These are phyloP conservation scores for Platichthys flesus DNA, from an alignment of 2,113 vertebrate species.

Conservation along the genomic window DNA sequence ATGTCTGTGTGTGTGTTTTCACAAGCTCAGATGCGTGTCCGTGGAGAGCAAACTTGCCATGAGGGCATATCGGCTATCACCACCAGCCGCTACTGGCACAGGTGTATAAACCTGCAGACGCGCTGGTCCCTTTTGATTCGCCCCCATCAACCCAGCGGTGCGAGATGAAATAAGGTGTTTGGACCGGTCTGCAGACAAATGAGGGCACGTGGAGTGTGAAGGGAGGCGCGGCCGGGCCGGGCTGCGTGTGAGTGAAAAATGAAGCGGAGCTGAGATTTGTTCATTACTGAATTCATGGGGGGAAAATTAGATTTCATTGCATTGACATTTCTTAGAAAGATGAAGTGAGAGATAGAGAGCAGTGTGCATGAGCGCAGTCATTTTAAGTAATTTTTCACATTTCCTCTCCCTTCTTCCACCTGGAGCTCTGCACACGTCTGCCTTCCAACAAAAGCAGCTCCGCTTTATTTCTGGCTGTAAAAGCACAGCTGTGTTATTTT, in stretches of 20 bases:
- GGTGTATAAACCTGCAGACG: constrained; percentile 73
- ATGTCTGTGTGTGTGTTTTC: constrained; percentile 64
- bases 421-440: constrained; percentile 53
- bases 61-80: constrained; percentile 75
- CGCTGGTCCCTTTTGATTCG: constrained; percentile 58
- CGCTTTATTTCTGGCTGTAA: constrained; percentile 67
- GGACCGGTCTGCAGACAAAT: constrained; percentile 52
- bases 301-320: constrained; percentile 57
- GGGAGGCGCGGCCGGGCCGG: neutral
- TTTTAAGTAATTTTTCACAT: constrained; percentile 76
- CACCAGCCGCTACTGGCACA: constrained; percentile 61
- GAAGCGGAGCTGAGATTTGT: constrained; percentile 48
- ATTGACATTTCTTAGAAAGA: constrained; percentile 48
- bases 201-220: constrained; percentile 52
- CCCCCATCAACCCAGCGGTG: constrained; percentile 52
- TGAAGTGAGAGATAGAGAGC: constrained; percentile 47
- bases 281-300: constrained; percentile 41
- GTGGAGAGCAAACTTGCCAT: constrained; percentile 57
- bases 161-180: constrained; percentile 59
- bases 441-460: constrained; percentile 75
- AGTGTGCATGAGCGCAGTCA: constrained; percentile 51
- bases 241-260: constrained; percentile 42
- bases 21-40: constrained; percentile 65
- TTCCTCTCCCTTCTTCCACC: constrained; percentile 71
- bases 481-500: constrained; percentile 38